Percentiles rank a stretch among this genome's conserved stretches.
These are phyloP conservation scores for Entomobrya proxima DNA, from an alignment of 2,888 invertebrate species.

Conservation along the genomic window DNA sequence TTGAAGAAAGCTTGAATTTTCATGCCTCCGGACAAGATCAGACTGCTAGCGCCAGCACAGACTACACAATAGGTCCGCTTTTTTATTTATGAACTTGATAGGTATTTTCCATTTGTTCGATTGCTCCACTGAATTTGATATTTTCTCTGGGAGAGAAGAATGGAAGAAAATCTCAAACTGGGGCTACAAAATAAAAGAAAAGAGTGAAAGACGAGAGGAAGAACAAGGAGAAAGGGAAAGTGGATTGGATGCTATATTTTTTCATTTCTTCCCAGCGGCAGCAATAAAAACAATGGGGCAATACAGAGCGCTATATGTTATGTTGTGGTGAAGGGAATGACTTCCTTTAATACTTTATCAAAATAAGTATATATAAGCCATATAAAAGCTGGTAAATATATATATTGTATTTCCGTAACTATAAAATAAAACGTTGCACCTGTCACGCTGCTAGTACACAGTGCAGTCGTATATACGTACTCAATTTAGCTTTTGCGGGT, in stretches of 20 bases:
- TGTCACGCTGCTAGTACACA: neutral
- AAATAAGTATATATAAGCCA: neutral
- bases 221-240: neutral
- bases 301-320: slow-evolving; percentile 4
- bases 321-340: slow-evolving; percentile 17
- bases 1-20: neutral
- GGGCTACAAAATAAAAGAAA: neutral
- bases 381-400: neutral
- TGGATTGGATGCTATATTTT: slow-evolving; percentile 35
- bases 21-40: neutral
- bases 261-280: slow-evolving; percentile 34
- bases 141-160: neutral
- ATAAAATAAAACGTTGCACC: neutral
- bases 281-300: slow-evolving; percentile 34
- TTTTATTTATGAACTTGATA: slow-evolving; percentile 37
- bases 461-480: neutral
- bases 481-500: slow-evolving; percentile 34
- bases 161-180: neutral
- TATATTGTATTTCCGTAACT: neutral
- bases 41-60: neutral
- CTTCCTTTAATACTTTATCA: slow-evolving; percentile 5
- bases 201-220: neutral
- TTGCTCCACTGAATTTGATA: slow-evolving; percentile 17
- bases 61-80: neutral
- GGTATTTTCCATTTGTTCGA: slow-evolving; percentile 10